Percentiles rank a stretch among this genome's conserved stretches.
Evolutionary conservation across 2,113 vertebrate species (phyloP).

Genomic region (Cacatua alba): DNA sequence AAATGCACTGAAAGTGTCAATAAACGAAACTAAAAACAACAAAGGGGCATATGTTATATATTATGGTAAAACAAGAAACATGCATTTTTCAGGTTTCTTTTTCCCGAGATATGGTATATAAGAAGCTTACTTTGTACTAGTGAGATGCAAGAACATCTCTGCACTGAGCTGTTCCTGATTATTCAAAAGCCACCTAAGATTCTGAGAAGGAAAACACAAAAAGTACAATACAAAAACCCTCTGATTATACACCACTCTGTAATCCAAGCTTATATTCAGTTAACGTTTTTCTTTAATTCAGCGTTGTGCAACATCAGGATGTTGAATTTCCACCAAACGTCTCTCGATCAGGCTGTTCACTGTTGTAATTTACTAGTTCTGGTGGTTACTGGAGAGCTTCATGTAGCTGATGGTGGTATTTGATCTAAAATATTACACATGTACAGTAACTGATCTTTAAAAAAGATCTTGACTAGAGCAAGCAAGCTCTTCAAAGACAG

Average conservation of each 20-base stretch:
- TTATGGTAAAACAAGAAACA: not conserved
- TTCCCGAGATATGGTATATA: not conserved
- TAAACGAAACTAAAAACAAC: not conserved
- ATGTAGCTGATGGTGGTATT: not conserved
- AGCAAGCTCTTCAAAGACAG: constrained; percentile 1
- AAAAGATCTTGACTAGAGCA: not conserved
- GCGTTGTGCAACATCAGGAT: not conserved
- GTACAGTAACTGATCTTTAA: not conserved
- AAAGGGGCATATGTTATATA: rapidly evolving
- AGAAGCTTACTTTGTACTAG: not conserved
- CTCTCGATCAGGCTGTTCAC: not conserved
- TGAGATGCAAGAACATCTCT: not conserved
- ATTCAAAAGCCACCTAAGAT: not conserved
- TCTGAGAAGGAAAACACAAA: not conserved
- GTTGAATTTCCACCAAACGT: not conserved
- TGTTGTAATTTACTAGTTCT: not conserved
- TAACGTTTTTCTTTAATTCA: not conserved
- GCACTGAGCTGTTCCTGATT: not conserved
- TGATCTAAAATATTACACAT: not conserved
- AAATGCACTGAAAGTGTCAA: not conserved
- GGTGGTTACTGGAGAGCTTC: not conserved
- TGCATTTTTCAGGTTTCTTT: not conserved
- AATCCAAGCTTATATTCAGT: not conserved
- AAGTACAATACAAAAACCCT: not conserved
- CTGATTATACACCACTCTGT: not conserved